A percentile compares a stretch with the other conserved stretches of the same genome.
phyloP scores from a whole-genome alignment of 2,113 vertebrate genomes.

The Scytalopus superciliaris region DNA sequence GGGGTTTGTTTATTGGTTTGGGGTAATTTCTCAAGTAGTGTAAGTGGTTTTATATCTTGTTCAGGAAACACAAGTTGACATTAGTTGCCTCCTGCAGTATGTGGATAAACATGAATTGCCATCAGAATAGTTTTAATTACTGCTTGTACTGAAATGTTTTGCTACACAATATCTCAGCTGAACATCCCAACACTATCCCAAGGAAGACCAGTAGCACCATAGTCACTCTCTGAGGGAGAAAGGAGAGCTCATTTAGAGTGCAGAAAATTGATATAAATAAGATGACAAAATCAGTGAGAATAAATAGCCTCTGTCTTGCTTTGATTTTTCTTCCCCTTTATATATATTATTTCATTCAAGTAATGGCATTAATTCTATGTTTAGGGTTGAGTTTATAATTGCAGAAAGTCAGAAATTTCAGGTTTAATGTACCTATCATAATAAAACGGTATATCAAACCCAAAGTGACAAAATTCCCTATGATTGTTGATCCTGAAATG shows the following conservation, averaged over 20 bases:
- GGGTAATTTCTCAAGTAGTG: neutral
- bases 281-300: neutral
- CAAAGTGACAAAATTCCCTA: neutral
- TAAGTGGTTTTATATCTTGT: neutral
- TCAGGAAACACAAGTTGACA: neutral
- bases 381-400: conserved; percentile 6
- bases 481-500: neutral
- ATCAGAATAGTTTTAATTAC: neutral
- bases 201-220: neutral
- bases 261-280: neutral
- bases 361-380: neutral
- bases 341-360: neutral
- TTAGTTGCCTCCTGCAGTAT: neutral
- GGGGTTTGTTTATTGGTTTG: neutral
- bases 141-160: neutral
- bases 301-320: neutral
- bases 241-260: neutral
- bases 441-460: neutral
- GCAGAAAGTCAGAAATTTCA: neutral
- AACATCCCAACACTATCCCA: neutral
- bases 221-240: neutral
- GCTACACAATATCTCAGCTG: neutral
- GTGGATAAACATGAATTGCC: neutral
- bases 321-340: neutral
- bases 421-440: neutral